Evolutionary conservation across 2,797 vertebrate genomes (phyloP), one percentile per base, ranked within the genome.

Genomic region (Melanitta fusca): DNA sequence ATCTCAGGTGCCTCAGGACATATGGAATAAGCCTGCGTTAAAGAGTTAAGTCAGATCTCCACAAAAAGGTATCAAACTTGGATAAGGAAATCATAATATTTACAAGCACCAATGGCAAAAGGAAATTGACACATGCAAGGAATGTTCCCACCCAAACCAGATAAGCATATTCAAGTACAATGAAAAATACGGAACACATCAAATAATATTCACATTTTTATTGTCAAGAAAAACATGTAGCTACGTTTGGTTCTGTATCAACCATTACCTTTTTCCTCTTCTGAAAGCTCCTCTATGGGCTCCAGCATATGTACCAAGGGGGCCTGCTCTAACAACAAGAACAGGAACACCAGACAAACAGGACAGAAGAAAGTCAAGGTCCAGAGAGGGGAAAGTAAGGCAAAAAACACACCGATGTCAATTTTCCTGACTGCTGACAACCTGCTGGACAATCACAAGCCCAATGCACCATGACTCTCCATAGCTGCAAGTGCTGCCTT

Each of bases 261-360:
- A 78, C 71, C 30, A 69, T 98, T 98, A 98, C 98, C 98, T 98
- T 98, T 98, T 92, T 98, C 98, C 94, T 98, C 98, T 96, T 98
- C 98, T 97, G 98, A 97, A 97, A 98, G 98, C 91, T 98, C 98
- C 97, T 98, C 97, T 98, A 98, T 98, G 68, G 98, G 97, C 80
- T 98, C 98, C 97, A 98, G 96, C 90, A 98, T 81, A 89, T 97
- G 97, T 65, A 97, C 96, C 34, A 97, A 95, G 89, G 96, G 97
- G 88, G 96, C 79, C 97, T 98, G 98, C 83, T 98, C 98, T 98
- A 97, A 90, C 96, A 96, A 94, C 8, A 97, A 96, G 96, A 96
- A 97, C 57, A 95, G 96, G 91, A 96, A 97, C 10, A 96, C 94
- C 51, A 96, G 85, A 97, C 70, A 97, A 92, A 98, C 58, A 97